These are phyloP conservation scores for Phymorhynchus buccinoides DNA, from an alignment of 1,140 invertebrate genomes.

Conservation along the genomic window DNA sequence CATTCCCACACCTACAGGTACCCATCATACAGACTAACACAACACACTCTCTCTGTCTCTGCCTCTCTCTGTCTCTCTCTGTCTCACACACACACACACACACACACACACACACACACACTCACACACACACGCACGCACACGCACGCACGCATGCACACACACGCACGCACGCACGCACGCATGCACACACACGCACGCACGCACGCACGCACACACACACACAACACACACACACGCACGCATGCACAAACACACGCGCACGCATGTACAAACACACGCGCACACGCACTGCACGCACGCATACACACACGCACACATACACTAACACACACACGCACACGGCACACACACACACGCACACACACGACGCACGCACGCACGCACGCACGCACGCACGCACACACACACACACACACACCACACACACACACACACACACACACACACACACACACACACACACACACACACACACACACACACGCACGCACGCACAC, in stretches of 20 bases:
- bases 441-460: no score
- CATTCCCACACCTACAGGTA: no score
- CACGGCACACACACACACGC: neutral
- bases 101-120: slow-evolving; percentile 33
- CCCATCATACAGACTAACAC: no score
- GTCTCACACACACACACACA: slow-evolving; percentile 10
- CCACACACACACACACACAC: no score
- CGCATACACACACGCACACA: slow-evolving; percentile 18
- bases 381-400: no score
- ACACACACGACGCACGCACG: no score
- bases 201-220: neutral
- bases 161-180: neutral
- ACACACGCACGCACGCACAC: no score
- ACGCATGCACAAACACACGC: slow-evolving; percentile 12
- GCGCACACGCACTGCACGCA: slow-evolving; percentile 16
- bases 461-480: no score
- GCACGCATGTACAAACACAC: slow-evolving; percentile 11
- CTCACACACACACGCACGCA: slow-evolving; percentile 25
- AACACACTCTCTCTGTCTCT: no score
- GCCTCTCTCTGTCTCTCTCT: no score
- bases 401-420: no score
- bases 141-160: neutral
- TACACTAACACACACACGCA: neutral
- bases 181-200: neutral
- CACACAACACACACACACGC: neutral